Conservation (phyloP, 2,113 vertebrate genomes). For the Acrocephalus arundinaceus region DNA sequence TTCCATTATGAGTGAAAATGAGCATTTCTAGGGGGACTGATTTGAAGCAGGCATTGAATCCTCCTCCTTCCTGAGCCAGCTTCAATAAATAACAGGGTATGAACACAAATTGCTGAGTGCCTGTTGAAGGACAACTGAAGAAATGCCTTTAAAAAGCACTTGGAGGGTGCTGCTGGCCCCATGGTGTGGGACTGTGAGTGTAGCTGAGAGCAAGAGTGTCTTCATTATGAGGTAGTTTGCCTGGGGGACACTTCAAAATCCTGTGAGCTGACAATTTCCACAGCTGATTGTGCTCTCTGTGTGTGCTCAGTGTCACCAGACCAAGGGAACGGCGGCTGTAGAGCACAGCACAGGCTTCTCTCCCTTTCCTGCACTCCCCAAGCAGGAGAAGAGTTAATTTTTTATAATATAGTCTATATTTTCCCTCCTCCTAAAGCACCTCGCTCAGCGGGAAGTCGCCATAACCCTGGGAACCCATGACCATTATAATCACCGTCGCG, state of each 20-base stretch:
- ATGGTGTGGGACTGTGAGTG: not conserved
- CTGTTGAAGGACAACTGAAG: conserved; percentile 44
- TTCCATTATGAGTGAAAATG: conserved; percentile 23
- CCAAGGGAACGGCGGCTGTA: not conserved
- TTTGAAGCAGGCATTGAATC: conserved; percentile 8
- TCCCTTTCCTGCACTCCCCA: not conserved
- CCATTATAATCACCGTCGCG: not conserved
- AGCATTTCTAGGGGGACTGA: conserved; percentile 37
- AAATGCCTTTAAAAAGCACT: conserved; percentile 6
- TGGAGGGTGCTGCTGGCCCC: not conserved
- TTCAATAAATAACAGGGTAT: conserved; percentile 28
- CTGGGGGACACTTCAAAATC: conserved; percentile 21
- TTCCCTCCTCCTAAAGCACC: not conserved
- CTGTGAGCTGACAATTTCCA: not conserved
- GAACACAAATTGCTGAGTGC: conserved; percentile 36
- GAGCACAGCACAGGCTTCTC: not conserved
- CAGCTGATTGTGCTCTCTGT: not conserved
- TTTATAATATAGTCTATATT: not conserved
- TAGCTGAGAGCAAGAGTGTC: not conserved
- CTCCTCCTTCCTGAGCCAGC: not conserved
- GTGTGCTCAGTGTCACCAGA: not conserved
- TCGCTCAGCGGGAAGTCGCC: not conserved
- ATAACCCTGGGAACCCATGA: not conserved
- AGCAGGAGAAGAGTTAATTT: not conserved
- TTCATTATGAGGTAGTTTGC: not conserved